Base-by-base conservation (phyloP, 2,113 vertebrate species). In the Cygnus atratus region DNA sequence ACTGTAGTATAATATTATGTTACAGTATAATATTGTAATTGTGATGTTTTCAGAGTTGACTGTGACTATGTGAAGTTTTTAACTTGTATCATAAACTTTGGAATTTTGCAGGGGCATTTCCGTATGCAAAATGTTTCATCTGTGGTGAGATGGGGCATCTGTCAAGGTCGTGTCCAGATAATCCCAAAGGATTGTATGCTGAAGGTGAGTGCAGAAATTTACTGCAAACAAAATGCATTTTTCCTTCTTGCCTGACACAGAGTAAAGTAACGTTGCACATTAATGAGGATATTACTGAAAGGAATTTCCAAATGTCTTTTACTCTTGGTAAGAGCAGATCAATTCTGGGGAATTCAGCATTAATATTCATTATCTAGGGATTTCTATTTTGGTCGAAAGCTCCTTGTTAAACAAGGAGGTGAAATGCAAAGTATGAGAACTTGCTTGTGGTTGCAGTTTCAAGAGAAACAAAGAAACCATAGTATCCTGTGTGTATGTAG, bases 101-200 rank as follows among this genome's bases (percentile, higher is more conserved):
- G 86, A 70, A 84, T 87, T 68, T 98, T 97, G 71, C 98, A 99
- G 99, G 99, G 39, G 97, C 99, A 26, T 99, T 98, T 96, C 99
- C 99, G 9, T 99, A 98, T 68, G 99, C 99, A 31, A 99, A 99
- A 87, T 99, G 99, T 97, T 99, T 99, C 97, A 99, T 99, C 97
- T 99, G 99, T 84, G 98, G 98, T 62, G 98, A 99, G 96, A 99
- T 98, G 92, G 99, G 99, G 2, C 99, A 99, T 94, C 89, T 99
- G 16, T 99, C 99, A 4, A 98, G 98, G 43, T 98, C 99, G 3
- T 99, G 99, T 87, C 98, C 99, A 0, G 99, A 99, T 80, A 99
- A 99, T 91, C 99, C 99, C 37, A 99, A 99, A 96, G 99, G 99
- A 65, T 63, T 99, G 11, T 99, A 99, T 87, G 99, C 99, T 5